phyloP scores from a whole-genome alignment of 2,888 invertebrate genomes.

The Drosophila fulvimacula region DNA sequence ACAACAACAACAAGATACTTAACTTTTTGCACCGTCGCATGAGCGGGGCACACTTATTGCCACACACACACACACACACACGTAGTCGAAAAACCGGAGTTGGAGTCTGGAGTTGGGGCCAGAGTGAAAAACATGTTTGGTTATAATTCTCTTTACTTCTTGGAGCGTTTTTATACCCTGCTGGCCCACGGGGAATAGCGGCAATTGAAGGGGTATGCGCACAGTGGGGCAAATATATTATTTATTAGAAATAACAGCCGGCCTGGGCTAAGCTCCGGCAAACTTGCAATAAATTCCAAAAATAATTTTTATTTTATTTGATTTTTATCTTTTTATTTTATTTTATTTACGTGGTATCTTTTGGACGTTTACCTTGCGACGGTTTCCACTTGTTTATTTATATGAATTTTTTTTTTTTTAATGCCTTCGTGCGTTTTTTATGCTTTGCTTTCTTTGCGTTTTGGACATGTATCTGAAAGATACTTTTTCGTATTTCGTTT shows the following conservation, averaged over 20 bases:
- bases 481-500: conserved; percentile 57
- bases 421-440: conserved; percentile 55
- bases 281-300: background rate
- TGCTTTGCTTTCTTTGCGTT: conserved; percentile 73
- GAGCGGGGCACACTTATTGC: conserved; percentile 76
- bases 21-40: conserved; percentile 63
- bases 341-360: conserved; percentile 13
- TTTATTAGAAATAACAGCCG: conserved; percentile 6
- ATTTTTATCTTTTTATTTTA: background rate
- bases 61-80: conserved; percentile 46
- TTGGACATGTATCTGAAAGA: conserved; percentile 77
- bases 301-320: background rate
- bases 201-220: background rate
- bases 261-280: background rate
- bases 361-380: conserved; percentile 13
- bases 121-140: conserved; percentile 77
- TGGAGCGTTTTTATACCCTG: conserved; percentile 33
- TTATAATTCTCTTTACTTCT: conserved; percentile 77
- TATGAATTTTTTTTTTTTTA: conserved; percentile 45
- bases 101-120: conserved; percentile 43
- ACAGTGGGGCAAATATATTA: conserved; percentile 1
- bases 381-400: conserved; percentile 56
- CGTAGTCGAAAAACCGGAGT: conserved; percentile 71
- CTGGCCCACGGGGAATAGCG: background rate
- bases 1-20: conserved; percentile 69